A percentile compares a stretch with the other conserved stretches of the same genome.
These are phyloP conservation scores for Willowsia nigromaculata DNA, from an alignment of 2,888 invertebrate species.

Conservation along the genomic window DNA sequence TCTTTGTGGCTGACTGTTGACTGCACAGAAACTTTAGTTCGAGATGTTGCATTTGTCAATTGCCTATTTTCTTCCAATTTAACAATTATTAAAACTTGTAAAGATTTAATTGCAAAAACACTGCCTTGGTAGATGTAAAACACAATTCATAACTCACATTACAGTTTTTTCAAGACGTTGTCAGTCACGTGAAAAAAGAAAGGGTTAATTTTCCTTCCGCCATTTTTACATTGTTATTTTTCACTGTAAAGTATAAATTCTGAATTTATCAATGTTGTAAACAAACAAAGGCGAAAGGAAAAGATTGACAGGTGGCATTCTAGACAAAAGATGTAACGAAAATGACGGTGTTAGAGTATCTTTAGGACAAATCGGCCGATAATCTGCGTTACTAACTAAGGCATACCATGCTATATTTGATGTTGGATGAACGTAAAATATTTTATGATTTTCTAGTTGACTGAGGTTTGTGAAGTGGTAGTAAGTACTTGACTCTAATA, in stretches of 20 bases:
- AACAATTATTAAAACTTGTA: slow-evolving; percentile 32
- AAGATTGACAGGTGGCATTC: slow-evolving; percentile 15
- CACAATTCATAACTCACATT: background rate
- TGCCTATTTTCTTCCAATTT: background rate
- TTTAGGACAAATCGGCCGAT: background rate
- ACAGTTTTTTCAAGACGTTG: background rate
- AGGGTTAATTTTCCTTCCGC: background rate
- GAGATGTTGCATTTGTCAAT: background rate
- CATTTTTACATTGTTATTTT: background rate
- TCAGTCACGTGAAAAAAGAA: background rate
- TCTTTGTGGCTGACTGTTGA: too few relatives aligned
- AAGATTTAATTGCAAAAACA: slow-evolving; percentile 24
- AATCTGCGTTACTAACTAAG: background rate
- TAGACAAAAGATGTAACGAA: slow-evolving; percentile 13
- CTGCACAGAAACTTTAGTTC: too few relatives aligned
- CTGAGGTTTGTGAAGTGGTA: background rate
- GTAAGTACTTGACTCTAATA: background rate
- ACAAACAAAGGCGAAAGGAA: slow-evolving; percentile 6
- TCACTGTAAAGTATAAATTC: background rate
- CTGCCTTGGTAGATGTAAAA: background rate
- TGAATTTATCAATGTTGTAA: slow-evolving; percentile 1
- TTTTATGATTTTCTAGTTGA: slow-evolving; percentile 4
- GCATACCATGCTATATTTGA: background rate
- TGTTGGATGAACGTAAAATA: background rate
- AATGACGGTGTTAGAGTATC: background rate